Evolutionary conservation across 1,140 invertebrate species (phyloP), one percentile per base, ranked within the genome.

Genomic region (Acromyrmex charruanus): DNA sequence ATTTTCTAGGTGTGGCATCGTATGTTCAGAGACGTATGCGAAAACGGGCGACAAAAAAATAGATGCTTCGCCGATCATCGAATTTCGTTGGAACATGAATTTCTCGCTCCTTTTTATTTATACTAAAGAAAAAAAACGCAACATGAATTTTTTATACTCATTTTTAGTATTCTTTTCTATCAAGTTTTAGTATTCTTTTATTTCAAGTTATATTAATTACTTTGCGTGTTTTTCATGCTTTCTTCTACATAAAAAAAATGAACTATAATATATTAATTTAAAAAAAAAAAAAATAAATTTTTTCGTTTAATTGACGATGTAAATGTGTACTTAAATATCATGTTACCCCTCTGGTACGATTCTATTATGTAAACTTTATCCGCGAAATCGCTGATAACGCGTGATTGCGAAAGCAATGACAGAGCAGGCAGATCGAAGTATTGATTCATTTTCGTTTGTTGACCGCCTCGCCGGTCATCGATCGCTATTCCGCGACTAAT

Each of bases 381-480:
- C 31, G 18, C 44, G 14, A 77, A 61, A 87, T 61, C 14, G 0
- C 18, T 39, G 35, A 72, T 61, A 72, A 72, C 35, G 39, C 39
- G 18, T n/a, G 21, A 6, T 16, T 10, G 14, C 10, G 10, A 28
- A 59, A 79, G 44, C 31, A n/a, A 49, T 31, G 53, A 49, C 18
- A 59, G 9, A 5, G 31, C 5, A 6, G 14, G 71, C 53, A 18
- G 25, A 59, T 61, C 35, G 39, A 39, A 12, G 25, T 75, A 74
- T 74, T 35, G 80, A 84, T 75, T 69, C 35, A 74, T 61, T 84
- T 63, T 63, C 55, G 39, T 82, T 82, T 82, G 80, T 61, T 53
- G 39, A 53, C 55, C 12, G 9, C 49, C 16, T 3, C 14, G 66
- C 7, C 35, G 31, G 6, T 28, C 31, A 44, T 39, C 31, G 44